Conservation (phyloP, 2,888 invertebrate genomes). For the Brachycybe producta region DNA sequence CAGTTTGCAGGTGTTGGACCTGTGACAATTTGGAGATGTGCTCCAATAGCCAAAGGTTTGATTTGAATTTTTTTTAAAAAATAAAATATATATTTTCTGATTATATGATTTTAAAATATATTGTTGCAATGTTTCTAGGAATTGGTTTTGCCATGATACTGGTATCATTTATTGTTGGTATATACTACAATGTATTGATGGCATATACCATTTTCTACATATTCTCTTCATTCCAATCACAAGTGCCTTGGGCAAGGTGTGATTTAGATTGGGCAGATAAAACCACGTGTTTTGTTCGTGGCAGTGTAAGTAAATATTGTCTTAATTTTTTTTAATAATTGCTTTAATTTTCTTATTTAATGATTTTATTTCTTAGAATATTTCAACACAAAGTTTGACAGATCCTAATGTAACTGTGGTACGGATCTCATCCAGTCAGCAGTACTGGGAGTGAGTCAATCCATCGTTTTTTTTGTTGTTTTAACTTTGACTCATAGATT, state of each 20-base stretch:
- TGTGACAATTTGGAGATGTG: slow-evolving; percentile 34
- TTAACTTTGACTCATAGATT: too few species aligned
- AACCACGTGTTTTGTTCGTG: slow-evolving; percentile 28
- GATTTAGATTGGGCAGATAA: slow-evolving; percentile 32
- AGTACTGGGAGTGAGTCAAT: slow-evolving; percentile 27
- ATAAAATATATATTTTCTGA: neutral
- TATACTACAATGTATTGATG: slow-evolving; percentile 31
- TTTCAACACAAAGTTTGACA: neutral
- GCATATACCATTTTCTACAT: slow-evolving; percentile 30
- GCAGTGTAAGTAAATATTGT: neutral
- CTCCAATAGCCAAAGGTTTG: slow-evolving; percentile 34
- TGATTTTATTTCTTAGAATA: too few species aligned
- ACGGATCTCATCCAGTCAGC: slow-evolving; percentile 22
- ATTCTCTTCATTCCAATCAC: slow-evolving; percentile 27
- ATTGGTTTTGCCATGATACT: slow-evolving; percentile 30
- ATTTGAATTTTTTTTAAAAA: neutral
- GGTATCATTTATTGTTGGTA: slow-evolving; percentile 27
- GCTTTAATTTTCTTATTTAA: too few species aligned
- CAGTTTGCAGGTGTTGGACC: slow-evolving; percentile 37
- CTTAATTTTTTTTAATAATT: neutral
- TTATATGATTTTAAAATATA: neutral
- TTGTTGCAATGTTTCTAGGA: slow-evolving; percentile 23
- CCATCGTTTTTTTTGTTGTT: too few species aligned
- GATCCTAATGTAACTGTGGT: neutral
- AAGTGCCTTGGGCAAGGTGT: slow-evolving; percentile 19